phyloP scores from a whole-genome alignment of 2,888 invertebrate genomes.

The Lypha dubia region DNA sequence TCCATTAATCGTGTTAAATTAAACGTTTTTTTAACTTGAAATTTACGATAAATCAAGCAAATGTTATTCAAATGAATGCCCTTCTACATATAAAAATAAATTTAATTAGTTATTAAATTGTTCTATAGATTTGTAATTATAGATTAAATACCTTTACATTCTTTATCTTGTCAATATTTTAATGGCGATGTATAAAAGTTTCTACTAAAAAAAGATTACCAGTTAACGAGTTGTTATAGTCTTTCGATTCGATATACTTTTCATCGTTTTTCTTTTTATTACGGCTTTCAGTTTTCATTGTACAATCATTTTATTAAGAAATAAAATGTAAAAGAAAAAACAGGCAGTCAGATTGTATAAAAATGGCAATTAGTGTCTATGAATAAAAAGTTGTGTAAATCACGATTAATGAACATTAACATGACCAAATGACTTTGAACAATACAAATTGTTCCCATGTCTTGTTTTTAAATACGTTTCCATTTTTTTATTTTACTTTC shows the following conservation, averaged over 20 bases:
- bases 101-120: not conserved
- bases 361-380: slow-evolving; percentile 71
- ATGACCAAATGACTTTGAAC: slow-evolving; percentile 74
- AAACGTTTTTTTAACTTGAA: too few relatives aligned
- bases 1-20: too few relatives aligned
- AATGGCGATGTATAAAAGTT: slow-evolving; percentile 13
- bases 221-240: slow-evolving; percentile 52
- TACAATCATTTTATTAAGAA: slow-evolving; percentile 52
- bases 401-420: slow-evolving; percentile 74
- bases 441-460: slow-evolving; percentile 71
- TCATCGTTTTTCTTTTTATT: slow-evolving; percentile 6
- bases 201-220: slow-evolving; percentile 7
- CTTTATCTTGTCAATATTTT: slow-evolving; percentile 42
- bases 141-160: slow-evolving; percentile 44
- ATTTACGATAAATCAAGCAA: too few relatives aligned
- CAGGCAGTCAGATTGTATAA: slow-evolving; percentile 43
- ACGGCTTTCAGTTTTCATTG: slow-evolving; percentile 47
- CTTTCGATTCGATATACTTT: slow-evolving; percentile 3
- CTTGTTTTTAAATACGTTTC: slow-evolving; percentile 57
- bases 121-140: not conserved
- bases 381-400: slow-evolving; percentile 70
- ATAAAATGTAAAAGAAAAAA: slow-evolving; percentile 22
- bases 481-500: not conserved
- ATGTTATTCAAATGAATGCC: too few relatives aligned
- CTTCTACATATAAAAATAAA: not conserved